Base-by-base conservation (phyloP, 2,797 vertebrate species). In the Hephaestus fuliginosus region DNA sequence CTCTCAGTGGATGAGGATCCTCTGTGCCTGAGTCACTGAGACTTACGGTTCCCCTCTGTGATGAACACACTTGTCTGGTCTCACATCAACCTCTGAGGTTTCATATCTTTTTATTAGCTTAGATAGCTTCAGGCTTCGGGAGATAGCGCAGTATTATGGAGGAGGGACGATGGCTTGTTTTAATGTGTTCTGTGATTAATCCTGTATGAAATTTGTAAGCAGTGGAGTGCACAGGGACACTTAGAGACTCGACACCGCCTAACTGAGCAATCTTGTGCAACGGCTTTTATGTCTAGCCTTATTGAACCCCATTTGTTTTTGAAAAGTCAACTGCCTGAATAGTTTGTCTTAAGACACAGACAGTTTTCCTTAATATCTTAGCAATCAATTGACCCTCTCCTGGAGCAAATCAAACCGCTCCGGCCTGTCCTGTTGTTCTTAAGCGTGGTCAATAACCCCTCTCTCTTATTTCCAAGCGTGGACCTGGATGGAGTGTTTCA, bases 401-500 rank as follows among this genome's bases (percentile, higher is more conserved):
- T 69, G 63, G 49, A 76, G 80, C 72, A 52, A 48, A 75, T 71
- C 43, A 58, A 68, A 74, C n/a, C 0, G 1, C 72, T 53, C 52
- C 18, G 30, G 3, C 53, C 43, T 41, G 44, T 62, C 44, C 57
- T 44, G 4, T 81, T 70, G 39, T 43, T 61, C n/a, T 43, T 13
- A 11, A 39, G 46, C 49, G 28, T 41, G n/a, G 49, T 80, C 71
- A 73, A 33, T 92, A 85, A 88, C 51, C 36, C 18, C 53, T 39
- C 44, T 48, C 25, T 86, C 51, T 81, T 74, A 18, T 81, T 70
- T 82, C 60, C 12, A 65, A 97, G 96, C 18, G 95, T 95, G 90
- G 95, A 96, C 74, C 88, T 96, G 70, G 93, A 93, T 25, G 95
- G 95, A 65, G 92, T 92, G 14, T 96, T 96, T 85, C 93, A 95